Evolutionary conservation across 2,113 vertebrate genomes (phyloP), one percentile per base, ranked within the genome.

Genomic region (Panurus biarmicus): DNA sequence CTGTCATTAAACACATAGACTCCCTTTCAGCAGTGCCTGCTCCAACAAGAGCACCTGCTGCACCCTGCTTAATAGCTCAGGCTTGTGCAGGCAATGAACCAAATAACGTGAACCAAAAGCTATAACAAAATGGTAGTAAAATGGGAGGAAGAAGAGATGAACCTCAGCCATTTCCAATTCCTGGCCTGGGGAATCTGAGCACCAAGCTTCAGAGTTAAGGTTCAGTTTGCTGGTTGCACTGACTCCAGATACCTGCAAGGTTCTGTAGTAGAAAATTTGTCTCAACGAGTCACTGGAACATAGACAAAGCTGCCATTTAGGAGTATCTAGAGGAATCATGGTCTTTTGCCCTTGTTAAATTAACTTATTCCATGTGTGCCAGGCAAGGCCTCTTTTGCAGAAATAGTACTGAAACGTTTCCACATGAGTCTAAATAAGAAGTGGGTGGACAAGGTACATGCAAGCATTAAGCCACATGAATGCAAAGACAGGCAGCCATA

Each of bases 291-390:
- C 70, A 62, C 14, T 38, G 71, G 42, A 70, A 81, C 6, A 14
- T 13, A 24, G 51, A 14, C 3, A 57, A 77, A 92, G 12, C 14
- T 62, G 23, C 23, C 9, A 21, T 78, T 78, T 71, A 26, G 42
- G 42, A 9, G 3, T 60, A 17, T 67, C 18, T 83, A 35, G 72
- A 69, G 33, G 29, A 85, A 47, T 64, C 6, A 16, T 18, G 2
- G 12, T 60, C 35, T 69, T 90, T 88, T 56, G 18, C 11, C n/a
- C 11, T 83, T 42, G 19, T 85, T 69, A 47, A 84, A 61, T 57
- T 56, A 21, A n/a, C 29, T 65, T 48, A 44, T 53, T 45, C 28
- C 20, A 14, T 33, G 13, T 0, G 1, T 28, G 10, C 1, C 14
- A 20, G 29, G 16, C 17, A 65, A 69, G 22, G 13, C 6, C 10